Conservation (phyloP, 2,888 invertebrate species). For the Schizaphis graminum region DNA sequence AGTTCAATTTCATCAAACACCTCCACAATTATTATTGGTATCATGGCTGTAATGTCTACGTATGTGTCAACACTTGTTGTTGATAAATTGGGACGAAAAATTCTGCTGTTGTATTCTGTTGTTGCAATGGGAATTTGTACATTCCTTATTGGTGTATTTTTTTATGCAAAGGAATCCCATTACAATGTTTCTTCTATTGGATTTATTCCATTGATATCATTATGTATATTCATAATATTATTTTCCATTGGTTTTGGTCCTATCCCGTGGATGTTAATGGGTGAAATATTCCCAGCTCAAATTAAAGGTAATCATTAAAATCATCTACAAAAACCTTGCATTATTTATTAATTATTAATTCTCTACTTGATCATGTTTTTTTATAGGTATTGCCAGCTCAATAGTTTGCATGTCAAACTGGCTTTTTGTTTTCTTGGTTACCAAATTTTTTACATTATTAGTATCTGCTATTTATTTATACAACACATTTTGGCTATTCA, state of each 20-base stretch:
- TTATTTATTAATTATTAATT: background rate
- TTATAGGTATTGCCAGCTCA: slow-evolving; percentile 78
- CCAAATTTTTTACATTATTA: slow-evolving; percentile 77
- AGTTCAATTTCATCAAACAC: slow-evolving; percentile 75
- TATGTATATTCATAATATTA: slow-evolving; percentile 83
- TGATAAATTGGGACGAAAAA: slow-evolving; percentile 84
- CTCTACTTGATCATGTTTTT: background rate
- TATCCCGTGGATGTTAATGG: slow-evolving; percentile 88
- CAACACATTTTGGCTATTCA: slow-evolving; percentile 66
- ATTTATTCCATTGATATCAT: slow-evolving; percentile 82
- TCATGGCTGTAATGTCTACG: slow-evolving; percentile 84
- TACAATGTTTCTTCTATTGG: slow-evolving; percentile 74
- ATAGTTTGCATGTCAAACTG: slow-evolving; percentile 87
- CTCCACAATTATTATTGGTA: slow-evolving; percentile 84
- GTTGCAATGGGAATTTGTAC: slow-evolving; percentile 80
- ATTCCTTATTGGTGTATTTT: slow-evolving; percentile 81
- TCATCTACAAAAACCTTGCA: background rate
- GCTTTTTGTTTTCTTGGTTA: slow-evolving; percentile 84
- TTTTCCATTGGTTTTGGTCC: slow-evolving; percentile 90
- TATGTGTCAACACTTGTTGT: slow-evolving; percentile 82
- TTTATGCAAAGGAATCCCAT: slow-evolving; percentile 71
- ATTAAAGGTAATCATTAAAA: slow-evolving; percentile 74
- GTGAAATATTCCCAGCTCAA: slow-evolving; percentile 85
- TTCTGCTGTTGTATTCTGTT: slow-evolving; percentile 81
- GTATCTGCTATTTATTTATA: slow-evolving; percentile 73